Evolutionary conservation across 2,113 vertebrate species (phyloP).

Genomic region (Lucifuga dentata): DNA sequence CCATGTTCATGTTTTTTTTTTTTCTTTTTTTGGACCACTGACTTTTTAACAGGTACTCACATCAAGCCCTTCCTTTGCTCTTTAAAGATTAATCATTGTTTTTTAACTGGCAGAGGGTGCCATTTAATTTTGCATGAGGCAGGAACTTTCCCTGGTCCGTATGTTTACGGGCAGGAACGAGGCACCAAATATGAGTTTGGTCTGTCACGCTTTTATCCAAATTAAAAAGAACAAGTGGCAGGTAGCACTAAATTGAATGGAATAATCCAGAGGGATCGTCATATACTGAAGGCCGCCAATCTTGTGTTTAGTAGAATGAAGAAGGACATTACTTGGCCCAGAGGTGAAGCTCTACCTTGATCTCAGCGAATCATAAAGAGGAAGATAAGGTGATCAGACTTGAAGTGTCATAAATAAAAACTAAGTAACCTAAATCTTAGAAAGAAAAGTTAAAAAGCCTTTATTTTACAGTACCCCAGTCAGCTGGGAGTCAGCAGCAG

Average conservation of each 20-base stretch:
- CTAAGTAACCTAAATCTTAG: too few relatives aligned
- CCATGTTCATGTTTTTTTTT: not conserved
- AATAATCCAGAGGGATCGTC: not conserved
- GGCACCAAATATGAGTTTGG: constrained; percentile 5
- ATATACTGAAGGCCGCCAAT: too few relatives aligned
- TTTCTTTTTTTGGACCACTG: constrained; percentile 10
- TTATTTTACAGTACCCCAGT: too few relatives aligned
- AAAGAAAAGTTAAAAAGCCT: too few relatives aligned
- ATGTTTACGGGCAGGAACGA: constrained; percentile 25
- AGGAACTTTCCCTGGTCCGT: constrained; percentile 39
- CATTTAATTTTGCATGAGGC: constrained; percentile 53
- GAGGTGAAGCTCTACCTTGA: too few relatives aligned
- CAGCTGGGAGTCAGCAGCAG: too few relatives aligned
- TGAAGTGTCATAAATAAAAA: too few relatives aligned
- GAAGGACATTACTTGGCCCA: too few relatives aligned
- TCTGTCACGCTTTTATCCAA: not conserved
- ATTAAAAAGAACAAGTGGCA: not conserved
- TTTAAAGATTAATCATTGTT: constrained; percentile 68
- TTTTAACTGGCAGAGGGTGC: constrained; percentile 46
- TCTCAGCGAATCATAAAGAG: too few relatives aligned
- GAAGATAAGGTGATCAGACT: too few relatives aligned
- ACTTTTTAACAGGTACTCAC: constrained; percentile 11
- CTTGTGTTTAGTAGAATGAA: too few relatives aligned
- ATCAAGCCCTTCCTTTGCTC: constrained; percentile 15
- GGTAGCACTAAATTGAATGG: not conserved